A percentile compares a stretch with the other conserved stretches of the same genome.
These are phyloP conservation scores for Antigone vipio DNA, from an alignment of 2,113 vertebrate species.

Conservation along the genomic window DNA sequence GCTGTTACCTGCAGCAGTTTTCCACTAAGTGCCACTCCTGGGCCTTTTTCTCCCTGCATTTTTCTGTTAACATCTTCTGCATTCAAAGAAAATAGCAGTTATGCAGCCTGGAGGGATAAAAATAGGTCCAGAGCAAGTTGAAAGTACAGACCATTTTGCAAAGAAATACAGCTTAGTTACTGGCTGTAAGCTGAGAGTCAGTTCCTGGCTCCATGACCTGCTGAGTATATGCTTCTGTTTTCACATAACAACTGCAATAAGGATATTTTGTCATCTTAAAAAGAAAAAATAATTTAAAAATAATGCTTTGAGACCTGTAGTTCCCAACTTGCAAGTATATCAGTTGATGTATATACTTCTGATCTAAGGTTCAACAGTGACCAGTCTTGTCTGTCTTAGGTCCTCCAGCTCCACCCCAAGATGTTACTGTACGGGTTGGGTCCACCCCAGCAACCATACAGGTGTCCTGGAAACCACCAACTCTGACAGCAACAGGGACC, in stretches of 20 bases:
- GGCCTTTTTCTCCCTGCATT: not conserved
- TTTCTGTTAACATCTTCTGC: not conserved
- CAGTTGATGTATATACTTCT: not conserved
- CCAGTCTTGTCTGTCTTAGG: slow-evolving; percentile 64
- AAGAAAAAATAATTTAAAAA: not conserved
- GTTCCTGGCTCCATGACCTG: not conserved
- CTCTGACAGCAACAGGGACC: slow-evolving; percentile 84
- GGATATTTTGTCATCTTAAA: not conserved
- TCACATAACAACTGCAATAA: not conserved
- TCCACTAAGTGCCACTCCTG: not conserved
- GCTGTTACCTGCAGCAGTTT: not conserved
- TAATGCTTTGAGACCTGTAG: not conserved
- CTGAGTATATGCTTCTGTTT: not conserved
- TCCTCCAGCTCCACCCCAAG: slow-evolving; percentile 91
- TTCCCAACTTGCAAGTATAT: not conserved
- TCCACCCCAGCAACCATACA: slow-evolving; percentile 81
- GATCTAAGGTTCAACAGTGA: not conserved
- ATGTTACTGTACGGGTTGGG: slow-evolving; percentile 84
- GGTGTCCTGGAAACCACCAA: slow-evolving; percentile 90
- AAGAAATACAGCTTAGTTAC: not conserved
- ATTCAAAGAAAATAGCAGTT: not conserved
- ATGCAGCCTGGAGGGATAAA: not conserved
- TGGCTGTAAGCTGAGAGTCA: not conserved
- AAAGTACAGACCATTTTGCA: not conserved
- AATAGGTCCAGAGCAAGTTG: not conserved